Percentiles rank a stretch among this genome's conserved stretches.
Conservation (phyloP, 2,113 vertebrate genomes). For the Centrocercus urophasianus region DNA sequence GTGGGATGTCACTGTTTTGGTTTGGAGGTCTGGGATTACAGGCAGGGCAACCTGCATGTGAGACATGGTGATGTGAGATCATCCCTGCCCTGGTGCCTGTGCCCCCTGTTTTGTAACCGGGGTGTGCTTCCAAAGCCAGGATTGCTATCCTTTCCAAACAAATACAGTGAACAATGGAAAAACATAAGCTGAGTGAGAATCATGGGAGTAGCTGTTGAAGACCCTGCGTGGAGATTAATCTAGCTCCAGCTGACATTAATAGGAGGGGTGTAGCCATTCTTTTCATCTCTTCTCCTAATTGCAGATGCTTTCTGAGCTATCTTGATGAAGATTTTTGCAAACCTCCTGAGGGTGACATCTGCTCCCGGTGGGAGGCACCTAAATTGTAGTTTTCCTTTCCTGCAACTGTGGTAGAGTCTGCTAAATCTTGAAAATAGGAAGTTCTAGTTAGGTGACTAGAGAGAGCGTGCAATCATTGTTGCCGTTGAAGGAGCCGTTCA, state of each 20-base stretch:
- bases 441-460: not conserved
- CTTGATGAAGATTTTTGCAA: not conserved
- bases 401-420: not conserved
- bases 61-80: not conserved
- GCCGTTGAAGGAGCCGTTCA: rapidly evolving
- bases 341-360: not conserved
- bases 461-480: not conserved
- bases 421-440: not conserved
- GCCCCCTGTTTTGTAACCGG: rapidly evolving
- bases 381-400: constrained; percentile 9
- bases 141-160: not conserved
- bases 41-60: not conserved
- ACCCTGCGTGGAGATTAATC: not conserved
- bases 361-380: not conserved
- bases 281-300: constrained; percentile 33
- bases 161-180: not conserved
- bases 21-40: not conserved
- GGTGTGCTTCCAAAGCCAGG: not conserved
- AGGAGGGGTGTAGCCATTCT: not conserved
- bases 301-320: constrained; percentile 10
- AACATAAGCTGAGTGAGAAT: not conserved
- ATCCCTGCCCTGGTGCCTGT: not conserved
- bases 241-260: not conserved
- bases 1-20: rapidly evolving
- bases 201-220: not conserved